These are phyloP conservation scores for Acronicta alni DNA, from an alignment of 2,888 invertebrate species.

Conservation along the genomic window DNA sequence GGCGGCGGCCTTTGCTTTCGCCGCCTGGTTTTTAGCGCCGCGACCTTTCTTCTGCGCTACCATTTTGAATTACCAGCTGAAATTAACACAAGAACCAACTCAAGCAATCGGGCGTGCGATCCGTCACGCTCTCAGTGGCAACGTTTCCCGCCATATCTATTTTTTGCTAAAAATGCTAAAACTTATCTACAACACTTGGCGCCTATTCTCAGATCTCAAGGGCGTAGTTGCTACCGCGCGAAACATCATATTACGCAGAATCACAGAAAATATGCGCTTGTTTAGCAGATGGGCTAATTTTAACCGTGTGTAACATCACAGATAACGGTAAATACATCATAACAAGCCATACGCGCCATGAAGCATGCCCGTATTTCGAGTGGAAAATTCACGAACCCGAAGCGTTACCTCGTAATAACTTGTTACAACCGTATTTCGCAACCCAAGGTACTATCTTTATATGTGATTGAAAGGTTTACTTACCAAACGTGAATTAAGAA, in stretches of 20 bases:
- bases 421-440: conserved; percentile 34
- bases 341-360: conserved; percentile 78
- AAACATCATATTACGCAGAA: conserved; percentile 62
- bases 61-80: conserved; percentile 71
- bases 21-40: conserved; percentile 80
- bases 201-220: conserved; percentile 78
- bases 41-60: conserved; percentile 86
- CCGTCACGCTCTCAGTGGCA: conserved; percentile 57
- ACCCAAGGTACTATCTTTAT: conserved; percentile 10
- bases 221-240: conserved; percentile 72
- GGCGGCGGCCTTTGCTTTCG: conserved; percentile 75
- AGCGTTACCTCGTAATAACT: conserved; percentile 57
- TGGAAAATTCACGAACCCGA: conserved; percentile 80
- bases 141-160: conserved; percentile 77
- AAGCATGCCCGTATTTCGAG: conserved; percentile 77
- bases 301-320: conserved; percentile 52
- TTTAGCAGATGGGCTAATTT: conserved; percentile 52
- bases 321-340: conserved; percentile 74
- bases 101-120: conserved; percentile 50
- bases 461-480: conserved; percentile 56
- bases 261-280: conserved; percentile 42
- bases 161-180: conserved; percentile 63
- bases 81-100: conserved; percentile 55
- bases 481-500: conserved; percentile 65
- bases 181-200: conserved; percentile 72